Conservation (phyloP, 2,797 vertebrate species). For the Stomatorhinus walkeri region DNA sequence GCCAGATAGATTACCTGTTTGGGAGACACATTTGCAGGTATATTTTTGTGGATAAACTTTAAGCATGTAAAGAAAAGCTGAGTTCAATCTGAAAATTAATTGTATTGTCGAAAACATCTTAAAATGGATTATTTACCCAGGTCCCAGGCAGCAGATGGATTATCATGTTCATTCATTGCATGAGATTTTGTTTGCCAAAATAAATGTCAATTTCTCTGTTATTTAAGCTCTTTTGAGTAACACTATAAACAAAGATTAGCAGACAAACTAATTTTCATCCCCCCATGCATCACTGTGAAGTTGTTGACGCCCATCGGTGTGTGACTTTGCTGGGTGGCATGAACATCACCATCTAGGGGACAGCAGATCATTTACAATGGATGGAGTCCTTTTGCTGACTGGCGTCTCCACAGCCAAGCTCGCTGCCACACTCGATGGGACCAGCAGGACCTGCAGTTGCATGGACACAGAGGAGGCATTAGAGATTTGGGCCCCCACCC, state of each 20-base stretch:
- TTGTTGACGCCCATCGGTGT: background rate
- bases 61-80: background rate
- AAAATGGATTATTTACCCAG: conserved; percentile 3
- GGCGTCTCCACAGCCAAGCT: background rate
- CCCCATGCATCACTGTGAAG: background rate
- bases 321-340: background rate
- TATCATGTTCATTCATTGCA: background rate
- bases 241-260: background rate
- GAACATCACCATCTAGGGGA: background rate
- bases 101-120: background rate
- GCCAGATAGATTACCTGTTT: background rate
- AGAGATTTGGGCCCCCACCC: background rate
- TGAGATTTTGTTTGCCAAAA: background rate
- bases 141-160: background rate
- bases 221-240: background rate
- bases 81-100: background rate
- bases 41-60: background rate
- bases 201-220: background rate
- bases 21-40: conserved; percentile 3
- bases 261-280: background rate
- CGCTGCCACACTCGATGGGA: background rate
- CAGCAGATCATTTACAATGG: background rate
- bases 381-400: background rate
- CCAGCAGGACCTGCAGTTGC: background rate
- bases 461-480: background rate